Base-by-base conservation (phyloP, 2,797 vertebrate species). In the Centroberyx gerrardi region DNA sequence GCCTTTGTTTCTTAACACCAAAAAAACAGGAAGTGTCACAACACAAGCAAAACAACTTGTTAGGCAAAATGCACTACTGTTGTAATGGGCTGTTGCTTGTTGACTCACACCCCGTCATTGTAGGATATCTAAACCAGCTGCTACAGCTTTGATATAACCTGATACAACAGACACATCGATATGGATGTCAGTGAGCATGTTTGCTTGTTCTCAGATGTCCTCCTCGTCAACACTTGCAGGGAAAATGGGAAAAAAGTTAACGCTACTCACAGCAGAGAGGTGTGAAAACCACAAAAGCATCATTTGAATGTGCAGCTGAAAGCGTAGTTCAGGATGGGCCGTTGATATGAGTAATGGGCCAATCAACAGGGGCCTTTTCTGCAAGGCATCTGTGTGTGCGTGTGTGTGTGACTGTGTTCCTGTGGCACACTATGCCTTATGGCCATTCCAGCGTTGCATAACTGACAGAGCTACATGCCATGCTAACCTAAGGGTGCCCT, bases 261-360 rank as follows among this genome's bases (percentile, higher is more conserved):
- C 2, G 13, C 52, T 15, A 55, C 28, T 65, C 36, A 54, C 9
- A n/a, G 49, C 29, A 38, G 4, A 33, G 40, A 67, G 36, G 56
- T 67, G 65, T 66, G 53, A 68, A 80, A 76, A 44, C 55, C 46
- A 81, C 68, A 75, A 76, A 87, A 27, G 31, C 48, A 67, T 52
- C 40, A 22, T 33, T 65, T 59, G 56, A 33, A 68, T 33, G 54
- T 29, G 70, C 18, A 60, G 65, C 8, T 18, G 28, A 56, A 61
- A 33, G 62, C 40, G 38, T n/a, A 27, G 14, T 15, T 44, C 27
- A 44, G 8, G 22, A 15, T 14, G 22, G 14, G 15, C 49, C 17
- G 22, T n/a, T 3, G 62, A 85, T 2, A 55, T 87, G 79, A 84
- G 79, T 83, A 55, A 82, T 51, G 33, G 63, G 65, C 53, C 38